Evolutionary conservation across 2,888 invertebrate species (phyloP).

Genomic region (Drosophila nigritarsus): DNA sequence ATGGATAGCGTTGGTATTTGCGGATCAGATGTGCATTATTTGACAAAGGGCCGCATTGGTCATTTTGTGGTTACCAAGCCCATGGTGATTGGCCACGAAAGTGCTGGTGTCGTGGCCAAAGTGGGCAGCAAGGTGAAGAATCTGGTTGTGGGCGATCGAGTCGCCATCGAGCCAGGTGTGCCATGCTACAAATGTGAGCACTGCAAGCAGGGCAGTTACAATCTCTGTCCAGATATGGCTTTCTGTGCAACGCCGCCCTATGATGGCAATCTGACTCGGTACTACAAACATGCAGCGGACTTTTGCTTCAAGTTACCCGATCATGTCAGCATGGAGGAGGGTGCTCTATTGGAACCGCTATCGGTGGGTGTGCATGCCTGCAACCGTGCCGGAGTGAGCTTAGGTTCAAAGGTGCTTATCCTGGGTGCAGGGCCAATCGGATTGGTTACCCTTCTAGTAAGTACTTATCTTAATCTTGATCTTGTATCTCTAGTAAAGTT

Average conservation of each 20-base stretch:
- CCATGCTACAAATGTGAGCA: slow-evolving; percentile 93
- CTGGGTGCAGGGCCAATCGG: slow-evolving; percentile 96
- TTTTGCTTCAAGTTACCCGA: slow-evolving; percentile 96
- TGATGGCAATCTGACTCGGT: slow-evolving; percentile 94
- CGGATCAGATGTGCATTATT: slow-evolving; percentile 97
- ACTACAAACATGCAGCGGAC: slow-evolving; percentile 95
- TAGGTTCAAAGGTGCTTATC: slow-evolving; percentile 90
- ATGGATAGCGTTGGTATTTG: slow-evolving; percentile 99
- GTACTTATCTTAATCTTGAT: background rate
- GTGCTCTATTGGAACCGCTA: slow-evolving; percentile 96
- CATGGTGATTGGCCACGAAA: slow-evolving; percentile 98
- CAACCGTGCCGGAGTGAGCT: slow-evolving; percentile 90
- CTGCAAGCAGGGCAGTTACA: slow-evolving; percentile 95
- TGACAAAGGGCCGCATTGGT: slow-evolving; percentile 93
- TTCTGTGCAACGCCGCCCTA: slow-evolving; percentile 98
- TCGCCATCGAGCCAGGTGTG: slow-evolving; percentile 97
- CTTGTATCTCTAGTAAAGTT: background rate
- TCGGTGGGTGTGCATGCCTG: slow-evolving; percentile 98
- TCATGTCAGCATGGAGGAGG: slow-evolving; percentile 96
- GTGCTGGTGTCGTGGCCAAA: slow-evolving; percentile 92
- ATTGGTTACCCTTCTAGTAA: slow-evolving; percentile 89
- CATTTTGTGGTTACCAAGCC: slow-evolving; percentile 94
- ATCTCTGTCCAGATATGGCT: slow-evolving; percentile 93
- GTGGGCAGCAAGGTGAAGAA: slow-evolving; percentile 89
- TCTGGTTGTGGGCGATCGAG: slow-evolving; percentile 93